Percentiles rank a stretch among this genome's conserved stretches.
Evolutionary conservation across 2,113 vertebrate species (phyloP).

Genomic region (Vidua macroura): DNA sequence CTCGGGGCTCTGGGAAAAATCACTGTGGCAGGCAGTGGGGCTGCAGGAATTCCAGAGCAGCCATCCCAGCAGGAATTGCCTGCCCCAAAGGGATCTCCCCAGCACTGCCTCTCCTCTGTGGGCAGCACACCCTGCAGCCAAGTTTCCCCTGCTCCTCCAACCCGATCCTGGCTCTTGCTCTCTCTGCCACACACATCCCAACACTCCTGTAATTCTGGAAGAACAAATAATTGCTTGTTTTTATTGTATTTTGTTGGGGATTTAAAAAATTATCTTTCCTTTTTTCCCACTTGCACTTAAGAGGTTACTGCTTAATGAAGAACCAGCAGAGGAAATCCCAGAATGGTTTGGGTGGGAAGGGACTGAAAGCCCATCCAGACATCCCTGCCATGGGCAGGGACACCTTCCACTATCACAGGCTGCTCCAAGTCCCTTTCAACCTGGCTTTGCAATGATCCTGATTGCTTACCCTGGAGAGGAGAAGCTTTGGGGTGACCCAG

Average conservation of each 20-base stretch:
- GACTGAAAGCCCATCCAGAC: not conserved
- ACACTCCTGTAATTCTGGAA: not conserved
- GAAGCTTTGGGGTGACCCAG: not conserved
- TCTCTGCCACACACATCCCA: not conserved
- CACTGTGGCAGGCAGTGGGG: not conserved
- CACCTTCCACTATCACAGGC: not conserved
- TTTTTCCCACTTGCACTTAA: not conserved
- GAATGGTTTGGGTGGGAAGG: too few species aligned
- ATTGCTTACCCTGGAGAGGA: not conserved
- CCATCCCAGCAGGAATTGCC: not conserved
- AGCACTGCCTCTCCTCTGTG: not conserved
- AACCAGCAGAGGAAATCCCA: not conserved
- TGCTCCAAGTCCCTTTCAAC: fast-evolving
- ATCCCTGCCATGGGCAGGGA: not conserved
- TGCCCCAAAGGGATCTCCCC: not conserved
- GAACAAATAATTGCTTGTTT: not conserved
- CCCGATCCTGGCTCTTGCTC: not conserved
- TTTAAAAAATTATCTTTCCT: too few species aligned
- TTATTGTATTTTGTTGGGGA: not conserved
- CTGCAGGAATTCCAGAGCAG: not conserved
- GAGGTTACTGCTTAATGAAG: not conserved
- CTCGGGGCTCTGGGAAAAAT: not conserved
- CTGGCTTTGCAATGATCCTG: not conserved
- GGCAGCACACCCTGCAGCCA: not conserved
- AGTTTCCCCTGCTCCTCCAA: too few species aligned